phyloP scores from a whole-genome alignment of 2,888 invertebrate genomes.

The Cinara cedri region DNA sequence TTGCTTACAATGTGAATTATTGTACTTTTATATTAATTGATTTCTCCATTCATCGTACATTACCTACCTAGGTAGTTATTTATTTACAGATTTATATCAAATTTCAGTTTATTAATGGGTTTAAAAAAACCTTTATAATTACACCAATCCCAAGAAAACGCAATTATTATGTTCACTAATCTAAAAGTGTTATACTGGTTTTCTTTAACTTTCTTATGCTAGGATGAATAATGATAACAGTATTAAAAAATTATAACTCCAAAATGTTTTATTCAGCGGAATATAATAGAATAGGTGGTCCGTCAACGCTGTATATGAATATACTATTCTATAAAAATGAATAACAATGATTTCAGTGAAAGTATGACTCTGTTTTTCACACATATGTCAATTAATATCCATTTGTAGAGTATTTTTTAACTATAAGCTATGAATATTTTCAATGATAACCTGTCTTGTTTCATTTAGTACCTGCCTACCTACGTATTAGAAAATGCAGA shows the following conservation, averaged over 20 bases:
- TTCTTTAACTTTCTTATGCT: constrained; percentile 30
- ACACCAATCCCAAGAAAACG: not conserved
- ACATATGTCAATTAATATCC: constrained; percentile 52
- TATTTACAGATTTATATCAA: too few relatives aligned
- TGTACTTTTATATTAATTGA: too few relatives aligned
- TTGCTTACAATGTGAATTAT: too few relatives aligned
- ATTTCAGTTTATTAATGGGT: not conserved
- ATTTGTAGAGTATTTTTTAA: constrained; percentile 27
- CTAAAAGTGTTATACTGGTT: not conserved
- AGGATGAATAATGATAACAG: constrained; percentile 9
- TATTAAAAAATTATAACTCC: constrained; percentile 34
- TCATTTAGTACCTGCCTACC: not conserved
- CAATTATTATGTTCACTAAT: constrained; percentile 5
- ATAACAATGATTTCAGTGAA: constrained; percentile 53
- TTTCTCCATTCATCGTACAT: too few relatives aligned
- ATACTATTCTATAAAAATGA: constrained; percentile 41
- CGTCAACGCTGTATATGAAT: constrained; percentile 19
- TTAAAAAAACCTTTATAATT: not conserved
- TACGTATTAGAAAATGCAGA: constrained; percentile 10
- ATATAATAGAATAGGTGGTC: constrained; percentile 33
- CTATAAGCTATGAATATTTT: constrained; percentile 34
- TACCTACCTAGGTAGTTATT: too few relatives aligned
- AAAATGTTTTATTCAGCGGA: constrained; percentile 32
- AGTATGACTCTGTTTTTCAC: constrained; percentile 47
- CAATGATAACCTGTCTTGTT: constrained; percentile 27